Percentiles rank a stretch among this genome's conserved stretches.
Evolutionary conservation across 2,113 vertebrate genomes (phyloP).

Genomic region (Deroptyus accipitrinus): DNA sequence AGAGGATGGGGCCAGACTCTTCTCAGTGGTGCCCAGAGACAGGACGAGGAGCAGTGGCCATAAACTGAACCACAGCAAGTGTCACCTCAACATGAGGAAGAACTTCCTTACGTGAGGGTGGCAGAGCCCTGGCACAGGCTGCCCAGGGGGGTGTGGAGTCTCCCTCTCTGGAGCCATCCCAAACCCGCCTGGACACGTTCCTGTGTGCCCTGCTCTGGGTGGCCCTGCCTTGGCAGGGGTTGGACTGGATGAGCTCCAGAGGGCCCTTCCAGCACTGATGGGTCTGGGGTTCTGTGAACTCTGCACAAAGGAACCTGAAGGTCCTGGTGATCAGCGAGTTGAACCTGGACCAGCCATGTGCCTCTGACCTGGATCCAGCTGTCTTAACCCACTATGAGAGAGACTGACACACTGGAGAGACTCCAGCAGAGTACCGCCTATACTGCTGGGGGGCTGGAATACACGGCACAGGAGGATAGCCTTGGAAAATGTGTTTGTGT

Average conservation of each 20-base stretch:
- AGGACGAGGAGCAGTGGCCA: too few relatives aligned
- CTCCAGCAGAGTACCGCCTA: neutral
- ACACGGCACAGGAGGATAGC: neutral
- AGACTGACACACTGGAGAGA: neutral
- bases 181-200: too few relatives aligned
- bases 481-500: neutral
- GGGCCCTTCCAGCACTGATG: neutral
- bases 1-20: neutral
- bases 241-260: neutral
- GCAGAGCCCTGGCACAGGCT: too few relatives aligned
- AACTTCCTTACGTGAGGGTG: too few relatives aligned
- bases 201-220: too few relatives aligned
- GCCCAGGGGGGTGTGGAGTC: too few relatives aligned
- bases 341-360: neutral
- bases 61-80: too few relatives aligned
- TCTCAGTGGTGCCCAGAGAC: neutral
- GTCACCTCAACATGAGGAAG: too few relatives aligned
- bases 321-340: neutral
- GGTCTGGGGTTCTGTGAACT: neutral
- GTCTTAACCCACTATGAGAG: neutral
- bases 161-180: too few relatives aligned
- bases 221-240: neutral
- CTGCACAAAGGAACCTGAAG: neutral
- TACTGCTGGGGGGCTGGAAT: neutral
- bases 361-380: neutral